phyloP scores from a whole-genome alignment of 92 coral and sea anemone genomes.

The Zoanthus solanderi region DNA sequence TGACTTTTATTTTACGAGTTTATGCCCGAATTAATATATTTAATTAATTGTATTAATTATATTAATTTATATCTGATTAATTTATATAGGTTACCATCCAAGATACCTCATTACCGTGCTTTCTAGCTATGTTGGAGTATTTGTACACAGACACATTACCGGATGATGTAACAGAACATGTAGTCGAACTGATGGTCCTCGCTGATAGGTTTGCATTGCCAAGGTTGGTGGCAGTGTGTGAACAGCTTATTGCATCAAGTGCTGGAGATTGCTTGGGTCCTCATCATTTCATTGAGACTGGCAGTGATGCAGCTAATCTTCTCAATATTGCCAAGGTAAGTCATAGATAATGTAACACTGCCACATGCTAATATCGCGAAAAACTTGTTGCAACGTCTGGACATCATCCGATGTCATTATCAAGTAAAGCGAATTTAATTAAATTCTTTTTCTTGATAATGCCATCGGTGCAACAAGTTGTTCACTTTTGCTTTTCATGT shows the following conservation, averaged over 20 bases:
- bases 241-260: constrained; percentile 61
- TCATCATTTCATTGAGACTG: constrained; percentile 9
- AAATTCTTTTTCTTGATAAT: no score
- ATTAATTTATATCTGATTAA: no score
- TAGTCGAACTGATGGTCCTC: constrained; percentile 73
- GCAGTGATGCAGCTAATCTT: constrained; percentile 23
- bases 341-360: neutral
- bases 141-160: constrained; percentile 82
- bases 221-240: constrained; percentile 79
- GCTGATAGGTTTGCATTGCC: constrained; percentile 85
- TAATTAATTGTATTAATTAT: no score
- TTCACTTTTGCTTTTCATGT: no score
- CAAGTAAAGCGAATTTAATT: no score
- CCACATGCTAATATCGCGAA: no score
- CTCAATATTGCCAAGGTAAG: constrained; percentile 39
- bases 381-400: no score
- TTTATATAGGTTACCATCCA: constrained; percentile 70
- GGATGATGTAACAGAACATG: constrained; percentile 44
- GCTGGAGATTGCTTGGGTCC: constrained; percentile 40
- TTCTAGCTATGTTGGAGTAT: constrained; percentile 75
- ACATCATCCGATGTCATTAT: no score
- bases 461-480: no score
- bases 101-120: constrained; percentile 69
- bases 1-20: no score
- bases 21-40: no score